These are phyloP conservation scores for Cheumatopsyche charites DNA, from an alignment of 1,140 invertebrate species.

Conservation along the genomic window DNA sequence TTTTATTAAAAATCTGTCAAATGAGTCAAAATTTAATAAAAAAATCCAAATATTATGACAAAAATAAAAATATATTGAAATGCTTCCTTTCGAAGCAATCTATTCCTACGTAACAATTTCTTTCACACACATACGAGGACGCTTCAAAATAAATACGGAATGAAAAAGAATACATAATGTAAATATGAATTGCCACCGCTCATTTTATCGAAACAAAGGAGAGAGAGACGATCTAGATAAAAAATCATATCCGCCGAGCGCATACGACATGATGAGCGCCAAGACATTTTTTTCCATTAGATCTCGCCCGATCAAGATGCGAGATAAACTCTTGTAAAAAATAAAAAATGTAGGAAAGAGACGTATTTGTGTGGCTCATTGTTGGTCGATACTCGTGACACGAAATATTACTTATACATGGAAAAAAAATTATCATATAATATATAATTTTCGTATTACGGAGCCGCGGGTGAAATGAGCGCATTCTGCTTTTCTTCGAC, in stretches of 20 bases:
- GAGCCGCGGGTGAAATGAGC: background rate
- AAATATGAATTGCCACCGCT: conserved; percentile 14
- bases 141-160: background rate
- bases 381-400: no score
- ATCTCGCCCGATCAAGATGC: conserved; percentile 14
- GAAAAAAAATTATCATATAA: background rate
- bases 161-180: background rate
- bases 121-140: no score
- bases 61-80: no score
- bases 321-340: conserved; percentile 15
- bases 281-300: conserved; percentile 38
- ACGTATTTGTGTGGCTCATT: background rate
- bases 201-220: conserved; percentile 30
- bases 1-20: no score
- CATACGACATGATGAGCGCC: conserved; percentile 26
- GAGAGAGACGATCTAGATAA: conserved; percentile 35
- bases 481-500: conserved; percentile 9
- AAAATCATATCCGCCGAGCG: conserved; percentile 23
- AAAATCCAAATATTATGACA: no score
- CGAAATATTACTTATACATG: background rate
- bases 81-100: no score
- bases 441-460: background rate
- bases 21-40: no score
- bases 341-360: background rate
- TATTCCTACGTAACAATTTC: background rate